These are phyloP conservation scores for Oostethus manadensis DNA, from an alignment of 2,113 vertebrate species.

Conservation along the genomic window DNA sequence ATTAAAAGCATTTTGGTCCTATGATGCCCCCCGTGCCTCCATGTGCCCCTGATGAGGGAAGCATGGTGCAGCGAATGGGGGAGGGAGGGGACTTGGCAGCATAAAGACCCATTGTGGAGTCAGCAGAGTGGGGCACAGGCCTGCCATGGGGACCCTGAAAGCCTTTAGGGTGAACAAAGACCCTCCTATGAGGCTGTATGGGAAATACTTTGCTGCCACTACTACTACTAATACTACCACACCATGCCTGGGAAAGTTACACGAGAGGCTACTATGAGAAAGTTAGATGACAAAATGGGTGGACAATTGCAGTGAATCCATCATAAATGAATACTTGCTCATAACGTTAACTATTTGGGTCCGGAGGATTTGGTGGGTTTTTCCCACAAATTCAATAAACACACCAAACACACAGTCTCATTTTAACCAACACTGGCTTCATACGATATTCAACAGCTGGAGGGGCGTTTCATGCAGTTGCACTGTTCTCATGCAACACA, in stretches of 20 bases:
- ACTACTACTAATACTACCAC: constrained; percentile 35
- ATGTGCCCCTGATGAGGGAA: constrained; percentile 57
- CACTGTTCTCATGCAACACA: constrained; percentile 17
- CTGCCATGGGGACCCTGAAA: constrained; percentile 65
- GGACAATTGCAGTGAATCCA: not conserved
- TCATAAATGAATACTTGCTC: not conserved
- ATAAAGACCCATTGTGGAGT: constrained; percentile 72
- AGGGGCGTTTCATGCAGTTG: constrained; percentile 40
- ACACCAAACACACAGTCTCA: constrained; percentile 12
- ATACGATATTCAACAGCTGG: constrained; percentile 56
- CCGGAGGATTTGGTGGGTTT: constrained; percentile 33
- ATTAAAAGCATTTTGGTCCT: constrained; percentile 44
- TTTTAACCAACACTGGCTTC: constrained; percentile 41
- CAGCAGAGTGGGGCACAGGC: constrained; percentile 58
- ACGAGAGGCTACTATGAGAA: constrained; percentile 16
- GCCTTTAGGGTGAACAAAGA: constrained; percentile 64
- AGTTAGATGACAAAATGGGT: constrained; percentile 7
- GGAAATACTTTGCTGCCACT: constrained; percentile 57
- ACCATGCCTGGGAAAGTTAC: constrained; percentile 51
- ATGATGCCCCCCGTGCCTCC: constrained; percentile 50
- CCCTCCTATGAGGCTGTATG: constrained; percentile 69
- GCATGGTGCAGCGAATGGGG: constrained; percentile 36
- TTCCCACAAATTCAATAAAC: constrained; percentile 16
- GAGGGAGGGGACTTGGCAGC: constrained; percentile 49
- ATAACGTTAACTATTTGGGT: not conserved